Base-by-base conservation (phyloP, 2,113 vertebrate species). In the Oncorhynchus gorbuscha region DNA sequence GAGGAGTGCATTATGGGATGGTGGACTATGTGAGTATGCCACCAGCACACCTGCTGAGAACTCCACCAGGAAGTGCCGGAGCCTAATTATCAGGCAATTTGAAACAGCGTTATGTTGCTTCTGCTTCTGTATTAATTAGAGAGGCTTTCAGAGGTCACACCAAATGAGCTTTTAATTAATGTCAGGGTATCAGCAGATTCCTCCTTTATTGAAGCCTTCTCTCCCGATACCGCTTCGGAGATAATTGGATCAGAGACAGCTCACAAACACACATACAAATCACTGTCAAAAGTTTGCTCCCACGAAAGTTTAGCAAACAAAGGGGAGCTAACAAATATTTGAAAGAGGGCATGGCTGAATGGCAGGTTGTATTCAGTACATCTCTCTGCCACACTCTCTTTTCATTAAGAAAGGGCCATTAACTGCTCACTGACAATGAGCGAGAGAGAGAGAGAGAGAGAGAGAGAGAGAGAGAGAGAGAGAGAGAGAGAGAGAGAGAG, bases 161-260 rank as follows among this genome's bases (percentile, higher is more conserved):
- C 7, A 83, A 88, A 91, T 81, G 85, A 89, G 82, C 78, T 86
- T 91, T 91, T 89, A 91, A 92, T 88, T 91, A 85, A 84, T 87
- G 86, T 84, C 80, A 79, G 85, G 76, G 81, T 55, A 77, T 80
- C 77, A 86, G 83, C 73, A 73, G 85, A 82, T 84, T 78, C 59
- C 74, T 71, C 69, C 69, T 71, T 73, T 71, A 80, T 67, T 69
- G 75, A 84, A 87, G 79, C 72, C 48, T 48, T 78, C 72, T 84
- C 73, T 86, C 75, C 77, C n/a, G 76, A 75, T 79, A 78, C 76
- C 79, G 73, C 80, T 84, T 84, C 78, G 80, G 69, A 79, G 76
- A 83, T 74, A 73, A 83, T 77, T 73, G 78, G 65, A 82, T 82
- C 71, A 48, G 48, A 73, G 82, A 78, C 72, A 24, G n/a, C 73